Percentiles rank a stretch among this genome's conserved stretches.
phyloP scores from a whole-genome alignment of 2,113 vertebrate genomes.

The Dasyurus viverrinus region DNA sequence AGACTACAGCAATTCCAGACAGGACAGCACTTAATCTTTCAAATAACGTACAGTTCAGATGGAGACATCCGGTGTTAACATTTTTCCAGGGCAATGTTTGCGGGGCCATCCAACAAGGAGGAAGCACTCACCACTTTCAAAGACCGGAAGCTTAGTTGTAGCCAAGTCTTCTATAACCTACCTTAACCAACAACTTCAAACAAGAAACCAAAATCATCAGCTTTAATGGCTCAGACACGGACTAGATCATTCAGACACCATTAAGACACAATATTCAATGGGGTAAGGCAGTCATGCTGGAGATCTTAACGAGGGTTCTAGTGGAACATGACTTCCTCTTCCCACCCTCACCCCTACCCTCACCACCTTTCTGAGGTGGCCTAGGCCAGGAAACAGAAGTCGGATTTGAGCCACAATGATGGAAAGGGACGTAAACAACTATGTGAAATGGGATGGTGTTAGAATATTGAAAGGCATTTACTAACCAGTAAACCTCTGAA shows the following conservation, averaged over 20 bases:
- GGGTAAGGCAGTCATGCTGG: background rate
- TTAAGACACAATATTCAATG: background rate
- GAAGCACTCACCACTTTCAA: background rate
- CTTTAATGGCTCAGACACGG: background rate
- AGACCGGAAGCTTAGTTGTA: conserved; percentile 20
- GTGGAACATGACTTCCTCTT: background rate
- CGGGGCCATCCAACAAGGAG: conserved; percentile 35
- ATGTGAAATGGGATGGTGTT: background rate
- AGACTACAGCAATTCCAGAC: background rate
- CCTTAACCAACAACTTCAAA: conserved; percentile 1
- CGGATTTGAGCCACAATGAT: background rate
- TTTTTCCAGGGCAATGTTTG: conserved; percentile 25
- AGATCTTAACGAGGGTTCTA: background rate
- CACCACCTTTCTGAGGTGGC: background rate
- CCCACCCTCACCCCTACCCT: background rate
- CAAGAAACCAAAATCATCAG: background rate
- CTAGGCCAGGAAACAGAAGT: background rate
- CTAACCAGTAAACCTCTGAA: background rate
- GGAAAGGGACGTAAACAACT: background rate
- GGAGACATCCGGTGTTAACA: background rate
- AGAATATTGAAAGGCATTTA: background rate
- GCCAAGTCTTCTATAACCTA: conserved; percentile 32
- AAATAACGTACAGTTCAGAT: conserved; percentile 2
- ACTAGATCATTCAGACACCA: background rate
- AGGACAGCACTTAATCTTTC: conserved; percentile 9